Evolutionary conservation across 2,797 vertebrate genomes (phyloP), one percentile per base, ranked within the genome.

Genomic region (Macrochelys suwanniensis): DNA sequence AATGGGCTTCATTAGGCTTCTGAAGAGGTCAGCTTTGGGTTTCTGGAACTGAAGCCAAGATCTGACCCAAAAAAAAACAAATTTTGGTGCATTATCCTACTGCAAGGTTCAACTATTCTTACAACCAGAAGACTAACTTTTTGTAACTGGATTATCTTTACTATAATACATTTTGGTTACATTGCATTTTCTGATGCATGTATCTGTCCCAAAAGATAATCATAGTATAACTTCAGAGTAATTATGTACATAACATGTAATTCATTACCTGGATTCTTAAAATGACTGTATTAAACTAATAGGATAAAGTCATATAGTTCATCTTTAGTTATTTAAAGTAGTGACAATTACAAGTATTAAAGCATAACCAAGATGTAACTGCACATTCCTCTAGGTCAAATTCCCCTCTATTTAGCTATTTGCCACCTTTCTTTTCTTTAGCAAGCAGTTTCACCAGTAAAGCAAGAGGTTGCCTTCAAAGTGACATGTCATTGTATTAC

Each of bases 301-400:
- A 7, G 17, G 7, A 0, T 45, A 4, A n/a, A 79, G 65, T 68
- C n/a, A 76, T 9, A 11, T 5, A 4, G 1, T 31, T 85, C 6
- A 16, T n/a, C 23, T 26, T 74, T 74, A 37, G 11, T 42, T 74
- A 74, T 74, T 25, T 42, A 74, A 74, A 42, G 19, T 23, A 21
- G n/a, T 71, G 65, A 25, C 37, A 42, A 42, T 74, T 37, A 42
- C 19, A 74, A 25, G 21, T 42, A 74, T 42, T 28, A 76, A 76
- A 76, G 25, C 42, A 76, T 76, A 26, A 10, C 42, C 42, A 25
- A 25, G 13, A 76, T 47, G 5, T 76, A 76, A 76, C 19, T 81
- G 17, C n/a, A 81, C 21, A 56, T 26, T 16, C n/a, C 47, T 78
- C 31, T n/a, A 28, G 45, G 37, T 56, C 80, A 81, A 25, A 10